Conservation (phyloP, 1,140 invertebrate species). For the Diploscapter pachys region DNA sequence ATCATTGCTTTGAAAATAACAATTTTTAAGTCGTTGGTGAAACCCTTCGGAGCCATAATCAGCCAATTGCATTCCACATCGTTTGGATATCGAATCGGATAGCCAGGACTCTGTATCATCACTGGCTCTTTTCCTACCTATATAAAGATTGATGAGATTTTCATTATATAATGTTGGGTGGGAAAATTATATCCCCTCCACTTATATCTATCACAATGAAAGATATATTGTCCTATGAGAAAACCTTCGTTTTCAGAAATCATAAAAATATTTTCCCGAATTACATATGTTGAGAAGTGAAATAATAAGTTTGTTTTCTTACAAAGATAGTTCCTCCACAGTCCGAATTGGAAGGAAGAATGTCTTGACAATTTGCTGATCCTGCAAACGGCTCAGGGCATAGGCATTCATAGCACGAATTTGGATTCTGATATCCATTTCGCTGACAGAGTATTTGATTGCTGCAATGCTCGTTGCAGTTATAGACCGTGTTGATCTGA, state of each 20-base stretch:
- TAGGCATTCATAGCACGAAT: slow-evolving; percentile 48
- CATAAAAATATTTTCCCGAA: too few relatives aligned
- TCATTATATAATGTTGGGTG: not conserved
- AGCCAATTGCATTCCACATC: slow-evolving; percentile 50
- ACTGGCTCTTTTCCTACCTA: slow-evolving; percentile 29
- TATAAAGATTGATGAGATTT: not conserved
- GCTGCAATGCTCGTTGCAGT: slow-evolving; percentile 44
- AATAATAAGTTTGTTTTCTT: slow-evolving; percentile 3
- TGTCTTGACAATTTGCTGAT: slow-evolving; percentile 33
- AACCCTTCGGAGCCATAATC: slow-evolving; percentile 41
- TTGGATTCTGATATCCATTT: slow-evolving; percentile 52
- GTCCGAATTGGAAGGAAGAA: slow-evolving; percentile 36
- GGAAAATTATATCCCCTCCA: too few relatives aligned
- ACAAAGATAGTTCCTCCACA: slow-evolving; percentile 46
- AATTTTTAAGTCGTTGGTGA: not conserved
- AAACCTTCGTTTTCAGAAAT: too few relatives aligned
- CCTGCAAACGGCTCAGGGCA: slow-evolving; percentile 51
- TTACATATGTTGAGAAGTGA: not conserved
- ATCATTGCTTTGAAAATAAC: slow-evolving; percentile 1
- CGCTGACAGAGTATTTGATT: slow-evolving; percentile 42
- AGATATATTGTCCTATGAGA: too few relatives aligned
- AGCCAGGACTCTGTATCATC: slow-evolving; percentile 40
- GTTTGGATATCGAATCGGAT: slow-evolving; percentile 40
- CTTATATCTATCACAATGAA: too few relatives aligned
- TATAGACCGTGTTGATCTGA: slow-evolving; percentile 56